Conservation (phyloP, 2,113 vertebrate species). For the Echinops telfairi region DNA sequence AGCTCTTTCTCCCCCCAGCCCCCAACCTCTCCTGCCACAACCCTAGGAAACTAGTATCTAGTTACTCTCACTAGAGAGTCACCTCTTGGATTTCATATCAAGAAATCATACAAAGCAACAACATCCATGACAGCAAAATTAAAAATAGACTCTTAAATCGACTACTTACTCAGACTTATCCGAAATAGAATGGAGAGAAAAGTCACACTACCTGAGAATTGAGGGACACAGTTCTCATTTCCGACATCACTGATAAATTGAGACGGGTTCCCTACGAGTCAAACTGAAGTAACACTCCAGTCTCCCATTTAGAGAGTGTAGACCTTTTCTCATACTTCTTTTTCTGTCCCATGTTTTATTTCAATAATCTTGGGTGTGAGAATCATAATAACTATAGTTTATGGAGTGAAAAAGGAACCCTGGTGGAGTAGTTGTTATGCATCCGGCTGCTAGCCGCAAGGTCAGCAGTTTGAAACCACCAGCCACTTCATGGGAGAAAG, state of each 20-base stretch:
- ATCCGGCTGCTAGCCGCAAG: no score
- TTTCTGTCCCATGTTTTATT: background rate
- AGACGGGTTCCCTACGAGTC: constrained; percentile 10
- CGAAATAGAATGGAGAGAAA: background rate
- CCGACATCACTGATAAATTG: background rate
- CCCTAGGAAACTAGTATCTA: no score
- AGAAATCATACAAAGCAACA: no score
- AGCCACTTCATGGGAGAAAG: no score
- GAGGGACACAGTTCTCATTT: background rate
- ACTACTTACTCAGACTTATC: background rate
- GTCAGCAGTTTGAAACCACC: no score
- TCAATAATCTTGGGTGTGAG: constrained; percentile 1
- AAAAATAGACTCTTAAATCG: background rate
- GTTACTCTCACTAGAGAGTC: no score
- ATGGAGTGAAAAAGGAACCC: background rate
- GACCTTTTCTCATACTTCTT: background rate
- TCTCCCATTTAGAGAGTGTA: background rate
- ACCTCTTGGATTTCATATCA: no score
- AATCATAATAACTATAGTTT: background rate
- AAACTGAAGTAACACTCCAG: constrained; percentile 1
- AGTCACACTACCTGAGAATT: background rate
- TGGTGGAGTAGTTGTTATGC: no score
- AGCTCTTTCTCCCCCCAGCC: no score
- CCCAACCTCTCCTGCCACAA: no score
- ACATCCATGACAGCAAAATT: no score